phyloP scores from a whole-genome alignment of 2,113 vertebrate genomes.

The Periophthalmus modestus region DNA sequence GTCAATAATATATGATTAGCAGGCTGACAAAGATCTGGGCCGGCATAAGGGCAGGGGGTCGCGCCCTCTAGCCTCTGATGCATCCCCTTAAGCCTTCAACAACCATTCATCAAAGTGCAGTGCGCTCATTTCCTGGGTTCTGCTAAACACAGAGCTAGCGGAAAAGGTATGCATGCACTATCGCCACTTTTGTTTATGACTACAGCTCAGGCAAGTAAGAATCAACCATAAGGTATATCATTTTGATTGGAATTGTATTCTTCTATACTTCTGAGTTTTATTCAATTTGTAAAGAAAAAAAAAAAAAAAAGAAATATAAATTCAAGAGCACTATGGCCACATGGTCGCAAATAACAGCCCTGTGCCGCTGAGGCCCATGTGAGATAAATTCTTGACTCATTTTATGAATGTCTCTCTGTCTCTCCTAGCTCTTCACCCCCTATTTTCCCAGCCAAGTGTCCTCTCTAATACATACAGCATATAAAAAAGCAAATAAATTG shows the following conservation, averaged over 20 bases:
- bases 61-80: constrained; percentile 30
- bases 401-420: background rate
- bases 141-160: constrained; percentile 54
- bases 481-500: background rate
- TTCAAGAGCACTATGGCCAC: too few species aligned
- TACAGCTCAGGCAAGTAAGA: background rate
- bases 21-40: background rate
- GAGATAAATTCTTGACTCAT: background rate
- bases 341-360: too few species aligned
- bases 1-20: constrained; percentile 14
- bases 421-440: background rate
- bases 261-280: background rate
- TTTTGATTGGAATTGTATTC: background rate
- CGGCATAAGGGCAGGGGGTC: constrained; percentile 35
- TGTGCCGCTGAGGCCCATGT: background rate
- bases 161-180: constrained; percentile 61
- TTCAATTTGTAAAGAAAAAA: too few species aligned
- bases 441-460: background rate
- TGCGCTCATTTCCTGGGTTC: constrained; percentile 65
- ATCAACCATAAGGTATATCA: background rate
- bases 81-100: constrained; percentile 43
- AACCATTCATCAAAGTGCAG: constrained; percentile 58
- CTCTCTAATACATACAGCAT: background rate
- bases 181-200: background rate
- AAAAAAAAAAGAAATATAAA: too few species aligned